phyloP scores from a whole-genome alignment of 2,113 vertebrate species.

The Tyrannus savana region DNA sequence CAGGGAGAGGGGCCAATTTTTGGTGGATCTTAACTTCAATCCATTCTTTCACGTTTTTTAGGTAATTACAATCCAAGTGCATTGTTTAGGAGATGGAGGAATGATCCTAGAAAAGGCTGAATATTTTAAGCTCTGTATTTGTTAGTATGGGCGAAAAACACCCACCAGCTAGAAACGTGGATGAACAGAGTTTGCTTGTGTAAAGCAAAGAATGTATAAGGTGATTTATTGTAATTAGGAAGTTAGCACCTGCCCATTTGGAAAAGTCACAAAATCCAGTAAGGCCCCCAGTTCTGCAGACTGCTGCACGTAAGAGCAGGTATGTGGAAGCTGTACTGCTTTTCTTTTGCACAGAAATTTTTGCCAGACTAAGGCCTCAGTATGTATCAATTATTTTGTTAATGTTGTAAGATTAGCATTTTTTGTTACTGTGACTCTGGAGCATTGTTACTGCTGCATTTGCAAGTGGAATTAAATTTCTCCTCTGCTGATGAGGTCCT shows the following conservation, averaged over 20 bases:
- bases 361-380: not conserved
- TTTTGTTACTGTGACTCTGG: not conserved
- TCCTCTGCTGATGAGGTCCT: not conserved
- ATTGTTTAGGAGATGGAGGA: not conserved
- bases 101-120: not conserved
- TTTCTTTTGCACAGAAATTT: not conserved
- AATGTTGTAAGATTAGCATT: not conserved
- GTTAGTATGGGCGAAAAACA: not conserved
- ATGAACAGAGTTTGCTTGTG: not conserved
- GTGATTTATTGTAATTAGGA: not conserved
- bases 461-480: not conserved
- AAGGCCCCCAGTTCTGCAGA: not conserved
- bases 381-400: not conserved
- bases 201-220: not conserved
- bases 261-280: not conserved
- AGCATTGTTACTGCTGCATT: not conserved
- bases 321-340: accelerated
- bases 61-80: not conserved
- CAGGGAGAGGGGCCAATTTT: not conserved
- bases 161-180: not conserved
- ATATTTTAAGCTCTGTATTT: conserved; percentile 18
- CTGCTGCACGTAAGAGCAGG: not conserved
- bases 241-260: not conserved
- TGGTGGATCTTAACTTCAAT: not conserved
- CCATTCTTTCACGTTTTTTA: not conserved